phyloP scores from a whole-genome alignment of 2,113 vertebrate species.

The Nesogale talazaci region DNA sequence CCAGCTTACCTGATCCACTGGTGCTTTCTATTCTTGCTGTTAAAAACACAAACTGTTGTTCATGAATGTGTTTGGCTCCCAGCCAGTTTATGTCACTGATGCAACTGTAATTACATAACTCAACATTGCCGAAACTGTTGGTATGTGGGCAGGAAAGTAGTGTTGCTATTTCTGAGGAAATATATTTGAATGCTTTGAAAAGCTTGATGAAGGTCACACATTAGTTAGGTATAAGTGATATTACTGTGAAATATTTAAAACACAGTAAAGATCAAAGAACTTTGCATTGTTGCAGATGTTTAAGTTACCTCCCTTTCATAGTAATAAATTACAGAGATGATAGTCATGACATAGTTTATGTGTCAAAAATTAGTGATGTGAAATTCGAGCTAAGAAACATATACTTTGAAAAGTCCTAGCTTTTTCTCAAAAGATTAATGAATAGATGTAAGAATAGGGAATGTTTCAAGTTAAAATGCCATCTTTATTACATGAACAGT shows the following conservation, averaged over 20 bases:
- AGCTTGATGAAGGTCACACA: not conserved
- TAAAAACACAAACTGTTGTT: not conserved
- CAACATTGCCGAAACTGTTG: not conserved
- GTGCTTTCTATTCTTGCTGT: not conserved
- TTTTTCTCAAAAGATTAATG: too few relatives aligned
- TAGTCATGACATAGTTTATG: not conserved
- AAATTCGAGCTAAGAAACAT: too few relatives aligned
- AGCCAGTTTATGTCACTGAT: not conserved
- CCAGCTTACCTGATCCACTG: not conserved
- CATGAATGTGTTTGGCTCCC: not conserved
- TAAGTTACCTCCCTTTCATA: not conserved
- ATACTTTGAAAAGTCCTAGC: too few relatives aligned
- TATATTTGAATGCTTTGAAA: not conserved
- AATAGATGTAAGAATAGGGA: too few relatives aligned
- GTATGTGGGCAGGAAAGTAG: conserved; percentile 3
- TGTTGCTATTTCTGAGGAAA: not conserved
- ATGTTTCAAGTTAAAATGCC: too few relatives aligned
- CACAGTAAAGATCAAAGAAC: not conserved
- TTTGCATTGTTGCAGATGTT: not conserved
- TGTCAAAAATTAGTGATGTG: too few relatives aligned
- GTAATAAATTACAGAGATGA: not conserved
- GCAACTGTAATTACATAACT: not conserved
- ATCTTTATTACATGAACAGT: too few relatives aligned
- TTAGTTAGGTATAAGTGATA: not conserved
- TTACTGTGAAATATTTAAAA: not conserved